These are phyloP conservation scores for Micrastur ruficollis DNA, from an alignment of 2,797 vertebrate species.

Conservation along the genomic window DNA sequence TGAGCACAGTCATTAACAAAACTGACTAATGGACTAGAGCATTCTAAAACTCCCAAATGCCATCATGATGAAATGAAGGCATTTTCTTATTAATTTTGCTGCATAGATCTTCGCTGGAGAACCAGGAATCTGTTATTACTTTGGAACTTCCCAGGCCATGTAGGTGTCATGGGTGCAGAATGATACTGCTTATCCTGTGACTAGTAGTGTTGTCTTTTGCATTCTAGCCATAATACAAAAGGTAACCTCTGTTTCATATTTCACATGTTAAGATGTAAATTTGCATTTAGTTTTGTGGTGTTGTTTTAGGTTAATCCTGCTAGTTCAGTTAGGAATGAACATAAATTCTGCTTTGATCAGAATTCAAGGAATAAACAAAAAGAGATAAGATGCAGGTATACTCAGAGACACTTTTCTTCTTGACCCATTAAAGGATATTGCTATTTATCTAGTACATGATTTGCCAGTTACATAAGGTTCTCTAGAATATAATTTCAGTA, in stretches of 20 bases:
- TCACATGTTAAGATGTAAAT: neutral
- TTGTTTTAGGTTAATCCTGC: neutral
- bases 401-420: neutral
- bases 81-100: constrained; percentile 79
- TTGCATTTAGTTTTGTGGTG: neutral
- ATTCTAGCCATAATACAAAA: neutral
- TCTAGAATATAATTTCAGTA: neutral
- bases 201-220: neutral
- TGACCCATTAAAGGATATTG: neutral
- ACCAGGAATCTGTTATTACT: constrained; percentile 46
- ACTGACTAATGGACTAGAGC: constrained; percentile 74
- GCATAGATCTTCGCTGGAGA: constrained; percentile 67
- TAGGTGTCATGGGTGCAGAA: neutral
- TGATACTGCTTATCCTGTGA: neutral
- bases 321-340: neutral
- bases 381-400: neutral
- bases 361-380: neutral
- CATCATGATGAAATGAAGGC: constrained; percentile 74
- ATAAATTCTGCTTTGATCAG: neutral
- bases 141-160: neutral
- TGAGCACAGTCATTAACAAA: constrained; percentile 78
- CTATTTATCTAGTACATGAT: neutral
- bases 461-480: neutral
- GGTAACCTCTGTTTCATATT: neutral
- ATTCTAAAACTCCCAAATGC: constrained; percentile 73